A percentile compares a stretch with the other conserved stretches of the same genome.
These are phyloP conservation scores for Neria commutata DNA, from an alignment of 2,888 invertebrate genomes.

Conservation along the genomic window DNA sequence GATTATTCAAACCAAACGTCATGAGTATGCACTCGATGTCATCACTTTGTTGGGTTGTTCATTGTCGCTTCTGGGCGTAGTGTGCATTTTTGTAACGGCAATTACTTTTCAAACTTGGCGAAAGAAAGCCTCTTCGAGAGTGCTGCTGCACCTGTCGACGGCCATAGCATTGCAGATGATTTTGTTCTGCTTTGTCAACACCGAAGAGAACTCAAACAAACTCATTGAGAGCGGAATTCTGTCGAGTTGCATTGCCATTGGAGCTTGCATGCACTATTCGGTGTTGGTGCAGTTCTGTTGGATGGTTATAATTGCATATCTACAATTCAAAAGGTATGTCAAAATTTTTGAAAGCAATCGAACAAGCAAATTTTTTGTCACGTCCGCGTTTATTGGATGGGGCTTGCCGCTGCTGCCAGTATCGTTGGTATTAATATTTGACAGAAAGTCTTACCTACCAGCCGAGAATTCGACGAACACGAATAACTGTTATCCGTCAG, in stretches of 20 bases:
- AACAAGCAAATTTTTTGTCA: constrained; percentile 68
- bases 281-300: constrained; percentile 73
- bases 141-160: constrained; percentile 69
- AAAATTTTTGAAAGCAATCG: constrained; percentile 66
- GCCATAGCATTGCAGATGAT: constrained; percentile 69
- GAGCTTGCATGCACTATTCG: constrained; percentile 70
- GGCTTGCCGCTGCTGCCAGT: constrained; percentile 67
- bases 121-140: constrained; percentile 69
- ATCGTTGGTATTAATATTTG: constrained; percentile 60
- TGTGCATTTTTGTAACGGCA: constrained; percentile 67
- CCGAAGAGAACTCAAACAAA: constrained; percentile 49
- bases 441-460: constrained; percentile 63
- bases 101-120: constrained; percentile 68
- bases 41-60: constrained; percentile 68
- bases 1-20: constrained; percentile 43
- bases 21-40: constrained; percentile 64
- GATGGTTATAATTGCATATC: constrained; percentile 73
- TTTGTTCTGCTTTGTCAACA: constrained; percentile 55
- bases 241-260: constrained; percentile 66
- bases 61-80: constrained; percentile 66
- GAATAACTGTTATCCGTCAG: constrained; percentile 66
- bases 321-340: constrained; percentile 73
- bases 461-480: constrained; percentile 36
- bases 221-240: constrained; percentile 49
- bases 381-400: constrained; percentile 71